phyloP scores from a whole-genome alignment of 35 echinoderm and acorn worm species.

The Amphiura filiformis region DNA sequence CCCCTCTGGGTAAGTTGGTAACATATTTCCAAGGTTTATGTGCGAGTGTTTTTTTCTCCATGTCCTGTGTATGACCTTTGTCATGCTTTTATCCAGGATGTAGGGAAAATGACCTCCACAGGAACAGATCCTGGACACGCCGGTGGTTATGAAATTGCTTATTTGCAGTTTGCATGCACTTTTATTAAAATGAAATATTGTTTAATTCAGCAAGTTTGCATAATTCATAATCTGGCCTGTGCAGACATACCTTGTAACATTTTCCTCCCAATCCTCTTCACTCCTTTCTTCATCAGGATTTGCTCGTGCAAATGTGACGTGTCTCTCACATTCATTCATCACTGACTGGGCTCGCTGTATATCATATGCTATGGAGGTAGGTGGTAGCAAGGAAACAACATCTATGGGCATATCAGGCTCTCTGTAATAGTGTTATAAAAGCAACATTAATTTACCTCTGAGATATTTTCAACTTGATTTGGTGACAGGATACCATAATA shows the following conservation, averaged over 20 bases:
- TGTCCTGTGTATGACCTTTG: too few species aligned
- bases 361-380: conserved; percentile 66
- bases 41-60: too few species aligned
- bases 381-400: conserved; percentile 28
- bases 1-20: too few species aligned
- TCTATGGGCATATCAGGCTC: conserved; percentile 59
- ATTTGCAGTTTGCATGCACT: too few species aligned
- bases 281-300: conserved; percentile 58
- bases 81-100: too few species aligned
- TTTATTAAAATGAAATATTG: too few species aligned
- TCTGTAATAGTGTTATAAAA: conserved; percentile 35
- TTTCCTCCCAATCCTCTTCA: conserved; percentile 98
- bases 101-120: too few species aligned
- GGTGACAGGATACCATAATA: not conserved
- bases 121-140: too few species aligned
- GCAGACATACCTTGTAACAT: conserved; percentile 59
- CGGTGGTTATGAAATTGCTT: too few species aligned
- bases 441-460: not conserved
- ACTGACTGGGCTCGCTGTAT: conserved; percentile 63
- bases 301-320: conserved; percentile 85
- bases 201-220: too few species aligned
- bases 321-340: conserved; percentile 98
- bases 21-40: too few species aligned
- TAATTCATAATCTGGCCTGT: not conserved
- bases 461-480: not conserved